A percentile compares a stretch with the other conserved stretches of the same genome.
phyloP scores from a whole-genome alignment of 2,888 invertebrate species.

The Oligia strigilis region DNA sequence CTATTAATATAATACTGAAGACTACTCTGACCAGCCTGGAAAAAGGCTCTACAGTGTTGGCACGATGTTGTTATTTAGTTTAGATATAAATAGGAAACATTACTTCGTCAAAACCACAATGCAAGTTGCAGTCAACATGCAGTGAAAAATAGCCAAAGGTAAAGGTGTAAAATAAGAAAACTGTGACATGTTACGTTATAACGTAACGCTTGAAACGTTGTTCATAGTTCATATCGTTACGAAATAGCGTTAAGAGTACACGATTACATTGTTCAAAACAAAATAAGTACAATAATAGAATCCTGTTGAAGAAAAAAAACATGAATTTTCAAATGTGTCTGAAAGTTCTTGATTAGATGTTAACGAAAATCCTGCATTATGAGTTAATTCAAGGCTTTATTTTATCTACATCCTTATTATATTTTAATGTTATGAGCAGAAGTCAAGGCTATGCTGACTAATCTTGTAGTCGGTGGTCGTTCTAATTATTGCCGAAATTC shows the following conservation, averaged over 20 bases:
- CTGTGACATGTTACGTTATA: slow-evolving; percentile 12
- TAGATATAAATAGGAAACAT: neutral
- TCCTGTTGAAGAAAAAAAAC: neutral
- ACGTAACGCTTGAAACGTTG: neutral
- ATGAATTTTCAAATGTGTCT: neutral
- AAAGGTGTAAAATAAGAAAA: slow-evolving; percentile 34
- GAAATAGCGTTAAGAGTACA: slow-evolving; percentile 9
- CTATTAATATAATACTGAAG: neutral
- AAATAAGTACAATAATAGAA: slow-evolving; percentile 16
- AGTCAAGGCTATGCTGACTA: slow-evolving; percentile 51
- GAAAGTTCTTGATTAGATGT: slow-evolving; percentile 18
- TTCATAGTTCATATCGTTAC: neutral
- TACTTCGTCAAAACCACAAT: neutral
- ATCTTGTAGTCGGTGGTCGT: slow-evolving; percentile 43
- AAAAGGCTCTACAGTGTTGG: neutral
- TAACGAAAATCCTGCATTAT: slow-evolving; percentile 34
- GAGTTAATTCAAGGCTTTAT: slow-evolving; percentile 51
- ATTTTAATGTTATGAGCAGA: slow-evolving; percentile 51
- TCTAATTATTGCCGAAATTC: slow-evolving; percentile 38
- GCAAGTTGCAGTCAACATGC: neutral
- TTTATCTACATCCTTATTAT: slow-evolving; percentile 57
- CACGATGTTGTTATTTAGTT: neutral
- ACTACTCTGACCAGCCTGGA: neutral
- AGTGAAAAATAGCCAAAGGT: neutral
- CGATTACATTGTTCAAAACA: slow-evolving; percentile 28